Evolutionary conservation across 2,113 vertebrate genomes (phyloP).

Genomic region (Symphodus melops): DNA sequence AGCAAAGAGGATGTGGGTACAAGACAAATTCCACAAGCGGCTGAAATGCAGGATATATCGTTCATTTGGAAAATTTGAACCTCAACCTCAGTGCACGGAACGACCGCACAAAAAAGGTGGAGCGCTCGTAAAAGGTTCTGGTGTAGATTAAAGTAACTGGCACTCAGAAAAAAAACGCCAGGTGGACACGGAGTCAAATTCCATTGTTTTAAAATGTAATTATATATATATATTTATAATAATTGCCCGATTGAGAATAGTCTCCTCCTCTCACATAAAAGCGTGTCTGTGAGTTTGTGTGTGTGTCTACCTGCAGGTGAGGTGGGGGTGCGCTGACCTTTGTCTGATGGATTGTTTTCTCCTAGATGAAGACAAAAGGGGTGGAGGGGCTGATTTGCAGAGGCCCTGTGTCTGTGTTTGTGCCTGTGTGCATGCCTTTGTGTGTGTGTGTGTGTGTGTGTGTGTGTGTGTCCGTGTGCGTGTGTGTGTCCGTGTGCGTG

Average conservation of each 20-base stretch:
- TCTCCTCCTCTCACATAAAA: not conserved
- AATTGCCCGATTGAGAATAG: conserved; percentile 1
- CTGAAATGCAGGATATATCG: too few species aligned
- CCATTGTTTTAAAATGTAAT: too few species aligned
- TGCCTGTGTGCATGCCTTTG: conserved; percentile 9
- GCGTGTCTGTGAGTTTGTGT: conserved; percentile 6
- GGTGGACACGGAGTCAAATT: too few species aligned
- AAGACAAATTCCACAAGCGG: too few species aligned
- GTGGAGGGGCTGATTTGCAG: conserved; percentile 24
- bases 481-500: conserved; percentile 8
- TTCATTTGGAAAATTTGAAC: too few species aligned
- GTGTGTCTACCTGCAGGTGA: conserved; percentile 28
- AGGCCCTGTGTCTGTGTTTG: conserved; percentile 8
- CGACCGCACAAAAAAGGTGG: too few species aligned
- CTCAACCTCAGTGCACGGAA: too few species aligned
- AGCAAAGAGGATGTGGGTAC: too few species aligned
- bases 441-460: conserved; percentile 18
- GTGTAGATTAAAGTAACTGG: too few species aligned
- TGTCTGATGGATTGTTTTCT: conserved; percentile 79
- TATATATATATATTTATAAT: too few species aligned
- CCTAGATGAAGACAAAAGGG: conserved; percentile 71
- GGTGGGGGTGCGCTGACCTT: conserved; percentile 68
- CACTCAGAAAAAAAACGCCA: too few species aligned
- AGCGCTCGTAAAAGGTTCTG: too few species aligned
- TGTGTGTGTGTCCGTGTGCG: conserved; percentile 15